Percentiles rank a stretch among this genome's conserved stretches.
These are phyloP conservation scores for Drosophila fuyamai DNA, from an alignment of 1,140 invertebrate genomes.

Conservation along the genomic window DNA sequence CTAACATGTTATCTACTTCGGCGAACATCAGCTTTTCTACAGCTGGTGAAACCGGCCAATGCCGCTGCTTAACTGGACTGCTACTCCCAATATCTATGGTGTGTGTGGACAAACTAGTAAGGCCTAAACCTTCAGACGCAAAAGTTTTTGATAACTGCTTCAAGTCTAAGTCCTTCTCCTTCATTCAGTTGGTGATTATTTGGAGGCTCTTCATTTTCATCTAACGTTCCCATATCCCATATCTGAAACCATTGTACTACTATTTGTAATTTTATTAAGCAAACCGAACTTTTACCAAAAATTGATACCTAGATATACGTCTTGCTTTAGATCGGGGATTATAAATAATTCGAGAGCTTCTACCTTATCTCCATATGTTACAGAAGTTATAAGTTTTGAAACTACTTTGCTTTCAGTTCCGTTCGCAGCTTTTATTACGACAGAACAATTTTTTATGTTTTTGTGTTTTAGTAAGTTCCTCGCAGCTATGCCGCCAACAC, in stretches of 20 bases:
- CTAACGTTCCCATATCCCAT: too few species aligned
- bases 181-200: too few species aligned
- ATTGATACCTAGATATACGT: neutral
- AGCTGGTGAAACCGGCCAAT: too few species aligned
- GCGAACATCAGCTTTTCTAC: too few species aligned
- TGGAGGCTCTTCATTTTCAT: too few species aligned
- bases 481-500: neutral
- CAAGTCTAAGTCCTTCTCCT: too few species aligned
- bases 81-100: neutral
- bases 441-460: neutral
- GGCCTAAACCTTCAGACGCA: too few species aligned
- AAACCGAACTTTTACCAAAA: neutral
- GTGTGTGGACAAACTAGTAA: neutral
- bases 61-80: too few species aligned
- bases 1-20: too few species aligned
- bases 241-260: too few species aligned
- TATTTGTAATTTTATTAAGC: too few species aligned
- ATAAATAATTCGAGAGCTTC: neutral
- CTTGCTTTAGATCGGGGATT: slow-evolving; percentile 1
- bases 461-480: neutral
- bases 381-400: neutral
- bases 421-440: neutral
- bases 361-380: neutral
- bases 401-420: neutral
- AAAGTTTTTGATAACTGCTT: too few species aligned